A percentile compares a stretch with the other conserved stretches of the same genome.
These are phyloP conservation scores for Choreutis nemorana DNA, from an alignment of 2,888 invertebrate species.

Conservation along the genomic window DNA sequence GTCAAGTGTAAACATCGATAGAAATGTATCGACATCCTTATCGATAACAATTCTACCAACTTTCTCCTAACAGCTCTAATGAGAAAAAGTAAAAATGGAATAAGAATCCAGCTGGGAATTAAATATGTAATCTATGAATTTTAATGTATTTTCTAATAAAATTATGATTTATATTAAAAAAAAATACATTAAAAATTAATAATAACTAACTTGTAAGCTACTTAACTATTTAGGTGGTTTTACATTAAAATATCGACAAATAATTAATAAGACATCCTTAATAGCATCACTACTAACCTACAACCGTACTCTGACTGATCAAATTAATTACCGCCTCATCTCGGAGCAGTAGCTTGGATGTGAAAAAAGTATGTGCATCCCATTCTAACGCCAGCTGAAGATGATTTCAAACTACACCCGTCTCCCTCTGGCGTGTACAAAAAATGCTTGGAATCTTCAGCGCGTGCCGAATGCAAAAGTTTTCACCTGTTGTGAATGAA, in stretches of 20 bases:
- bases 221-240: no score
- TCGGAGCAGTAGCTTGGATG: slow-evolving; percentile 31
- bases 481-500: slow-evolving; percentile 56
- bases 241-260: no score
- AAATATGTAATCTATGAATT: no score
- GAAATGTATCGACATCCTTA: slow-evolving; percentile 58
- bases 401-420: slow-evolving; percentile 12
- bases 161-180: no score
- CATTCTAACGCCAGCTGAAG: slow-evolving; percentile 4
- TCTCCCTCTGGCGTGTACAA: slow-evolving; percentile 18
- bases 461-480: slow-evolving; percentile 54
- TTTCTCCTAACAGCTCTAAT: no score
- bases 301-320: slow-evolving; percentile 48
- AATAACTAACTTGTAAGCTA: no score
- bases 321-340: slow-evolving; percentile 62
- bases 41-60: no score
- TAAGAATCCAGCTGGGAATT: no score
- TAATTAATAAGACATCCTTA: no score
- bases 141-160: no score
- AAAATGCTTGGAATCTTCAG: slow-evolving; percentile 45
- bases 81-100: no score
- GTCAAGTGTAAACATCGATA: slow-evolving; percentile 50
- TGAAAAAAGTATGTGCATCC: slow-evolving; percentile 25
- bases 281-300: slow-evolving; percentile 11
- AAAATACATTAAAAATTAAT: no score